Base-by-base conservation (phyloP, 2,888 invertebrate genomes). In the Hymenopus coronatus region DNA sequence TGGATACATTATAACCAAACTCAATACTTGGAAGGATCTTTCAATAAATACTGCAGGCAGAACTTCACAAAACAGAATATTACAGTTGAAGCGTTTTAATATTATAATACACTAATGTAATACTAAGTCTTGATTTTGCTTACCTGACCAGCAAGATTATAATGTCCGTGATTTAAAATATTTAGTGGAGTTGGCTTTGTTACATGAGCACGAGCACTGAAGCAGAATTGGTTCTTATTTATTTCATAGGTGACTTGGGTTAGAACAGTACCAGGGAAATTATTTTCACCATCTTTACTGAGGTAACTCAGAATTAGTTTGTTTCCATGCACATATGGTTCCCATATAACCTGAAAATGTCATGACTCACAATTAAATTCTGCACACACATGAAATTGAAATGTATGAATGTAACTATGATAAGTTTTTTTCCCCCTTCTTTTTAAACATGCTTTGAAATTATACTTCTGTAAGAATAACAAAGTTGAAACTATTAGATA, bases 91-190 rank as follows among this genome's bases (percentile, higher is more conserved):
- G 8, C 33, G 6, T 33, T 7, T 33, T 33, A 33, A 33, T 2
- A 7, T 7, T 33, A 33, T 6, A 33, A 33, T 8, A 33, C 33
- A n/a, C n/a, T n/a, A n/a, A n/a, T 33, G 33, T 7, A 33, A 33
- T 33, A 6, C 6, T 33, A 8, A 0, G 8, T 33, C 4, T 30
- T 30, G 33, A 0, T 7, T 8, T 40, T 54, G 12, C 81, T 86
- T 28, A 87, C 87, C 33, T 98, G 98, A 25, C 98, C 98, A 86
- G 96, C 97, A 83, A 99, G 94, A 93, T 99, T 99, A 93, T 99
- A 98, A 93, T 97, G 99, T 1, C 97, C 96, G 92, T 98, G 97
- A 93, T 97, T 97, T 85, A 98, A 98, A 89, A 99, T 93, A 93
- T 98, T 98, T 90, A 99, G 94, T 25, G 97, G 96, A 0, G 98